Percentiles rank a stretch among this genome's conserved stretches.
Evolutionary conservation across 2,797 vertebrate genomes (phyloP).

Genomic region (Poecilia gillii): DNA sequence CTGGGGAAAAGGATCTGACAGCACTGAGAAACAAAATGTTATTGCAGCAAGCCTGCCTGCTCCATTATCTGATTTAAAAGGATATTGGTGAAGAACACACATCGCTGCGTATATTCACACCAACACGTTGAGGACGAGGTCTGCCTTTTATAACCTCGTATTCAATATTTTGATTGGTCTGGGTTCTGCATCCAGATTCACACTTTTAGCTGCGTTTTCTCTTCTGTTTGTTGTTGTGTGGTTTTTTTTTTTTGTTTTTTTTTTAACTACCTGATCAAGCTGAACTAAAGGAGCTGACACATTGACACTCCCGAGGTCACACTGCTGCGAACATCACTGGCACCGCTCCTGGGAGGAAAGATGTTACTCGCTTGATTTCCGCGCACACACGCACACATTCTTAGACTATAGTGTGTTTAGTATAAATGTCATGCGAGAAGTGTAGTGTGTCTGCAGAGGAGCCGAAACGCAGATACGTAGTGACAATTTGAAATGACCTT

Average conservation of each 20-base stretch:
- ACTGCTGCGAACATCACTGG: slow-evolving; percentile 16
- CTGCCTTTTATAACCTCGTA: neutral
- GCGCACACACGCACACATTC: neutral
- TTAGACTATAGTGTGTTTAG: slow-evolving; percentile 17
- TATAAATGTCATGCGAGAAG: slow-evolving; percentile 35
- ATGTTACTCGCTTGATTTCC: neutral
- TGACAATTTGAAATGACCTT: slow-evolving; percentile 57
- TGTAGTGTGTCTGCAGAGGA: slow-evolving; percentile 13
- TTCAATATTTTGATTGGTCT: neutral
- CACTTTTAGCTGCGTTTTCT: slow-evolving; percentile 1
- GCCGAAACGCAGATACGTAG: slow-evolving; percentile 30
- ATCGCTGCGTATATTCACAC: neutral
- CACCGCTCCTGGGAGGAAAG: slow-evolving; percentile 34
- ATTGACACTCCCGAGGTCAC: slow-evolving; percentile 26
- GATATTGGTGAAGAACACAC: slow-evolving; percentile 17
- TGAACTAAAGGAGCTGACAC: slow-evolving; percentile 27
- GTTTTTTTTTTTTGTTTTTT: neutral
- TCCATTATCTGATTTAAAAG: slow-evolving; percentile 19
- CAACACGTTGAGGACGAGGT: slow-evolving; percentile 3
- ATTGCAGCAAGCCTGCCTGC: slow-evolving; percentile 3
- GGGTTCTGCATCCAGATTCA: neutral
- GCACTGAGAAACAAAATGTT: neutral
- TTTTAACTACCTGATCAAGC: slow-evolving; percentile 11
- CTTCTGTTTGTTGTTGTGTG: neutral
- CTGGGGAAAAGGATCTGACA: neutral